Base-by-base conservation (phyloP, 2,888 invertebrate genomes). In the Clivina fossor region DNA sequence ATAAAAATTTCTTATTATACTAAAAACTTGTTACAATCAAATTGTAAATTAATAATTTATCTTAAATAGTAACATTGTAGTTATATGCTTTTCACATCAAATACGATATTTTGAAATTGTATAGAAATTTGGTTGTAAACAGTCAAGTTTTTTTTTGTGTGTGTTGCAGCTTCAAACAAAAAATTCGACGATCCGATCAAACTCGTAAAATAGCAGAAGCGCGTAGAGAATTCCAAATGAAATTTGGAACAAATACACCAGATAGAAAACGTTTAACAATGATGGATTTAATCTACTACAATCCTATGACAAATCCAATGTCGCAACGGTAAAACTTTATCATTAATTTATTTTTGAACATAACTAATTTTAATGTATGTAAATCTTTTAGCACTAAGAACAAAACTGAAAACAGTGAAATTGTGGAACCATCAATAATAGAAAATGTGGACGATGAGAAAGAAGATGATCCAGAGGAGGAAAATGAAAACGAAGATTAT, bases 231-330 rank as follows among this genome's bases (percentile, higher is more conserved):
- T 80, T 81, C 65, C 64, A 73, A 4, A 64, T 73, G 20, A 79
- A 78, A 62, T 78, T 79, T 65, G 76, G 76, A 44, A 70, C 76
- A 33, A 74, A 74, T 57, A 68, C 71, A 53, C 82, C 82, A 0
- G 85, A 85, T 62, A 84, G 85, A 54, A 79, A 82, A 0, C 77
- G 78, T 60, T 80, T 95, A 62, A 93, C 89, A 38, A 94, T 96
- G 93, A 87, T 89, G 63, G 94, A 95, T 74, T 81, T 94, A 48
- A 92, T 95, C 66, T 92, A 88, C 75, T 94, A 91, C 74, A 95
- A 95, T 76, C 94, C 94, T 3, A 71, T 77, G 1, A 78, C 81
- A 8, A 89, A 88, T 74, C 89, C 89, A 2, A 88, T 91, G 79
- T 40, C 35, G 16, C 46, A 22, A 38, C 51, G 24, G 49, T 53